Percentiles rank a stretch among this genome's conserved stretches.
Evolutionary conservation across 2,797 vertebrate species (phyloP).

Genomic region (Petrocephalus schoutedeni): DNA sequence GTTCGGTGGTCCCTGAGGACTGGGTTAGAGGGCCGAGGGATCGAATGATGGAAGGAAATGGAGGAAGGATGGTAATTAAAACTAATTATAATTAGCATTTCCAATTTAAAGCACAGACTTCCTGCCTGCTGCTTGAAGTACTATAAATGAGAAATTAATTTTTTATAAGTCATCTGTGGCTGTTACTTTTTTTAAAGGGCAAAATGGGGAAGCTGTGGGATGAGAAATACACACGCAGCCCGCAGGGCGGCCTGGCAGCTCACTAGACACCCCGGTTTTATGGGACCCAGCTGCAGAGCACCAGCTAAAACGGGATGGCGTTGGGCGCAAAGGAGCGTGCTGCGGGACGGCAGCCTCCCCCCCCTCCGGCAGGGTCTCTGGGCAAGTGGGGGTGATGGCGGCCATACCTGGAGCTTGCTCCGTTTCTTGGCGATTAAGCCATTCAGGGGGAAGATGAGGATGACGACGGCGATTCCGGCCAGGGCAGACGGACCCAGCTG

Average conservation of each 20-base stretch:
- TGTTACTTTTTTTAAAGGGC: slow-evolving; percentile 12
- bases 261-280: background rate
- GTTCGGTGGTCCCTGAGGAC: no score
- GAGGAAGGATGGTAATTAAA: background rate
- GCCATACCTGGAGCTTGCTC: slow-evolving; percentile 73
- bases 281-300: slow-evolving; percentile 20
- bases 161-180: slow-evolving; percentile 21
- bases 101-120: background rate
- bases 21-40: background rate
- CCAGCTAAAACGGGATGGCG: background rate
- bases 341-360: background rate
- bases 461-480: slow-evolving; percentile 65
- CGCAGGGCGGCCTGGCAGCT: background rate
- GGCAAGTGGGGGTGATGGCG: background rate
- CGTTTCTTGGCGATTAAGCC: slow-evolving; percentile 73
- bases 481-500: slow-evolving; percentile 73
- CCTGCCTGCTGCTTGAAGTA: slow-evolving; percentile 5
- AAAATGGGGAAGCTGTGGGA: background rate
- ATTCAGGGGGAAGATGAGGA: slow-evolving; percentile 78
- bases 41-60: background rate
- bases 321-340: background rate
- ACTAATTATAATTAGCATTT: background rate
- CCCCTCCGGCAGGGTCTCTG: background rate
- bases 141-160: slow-evolving; percentile 24
- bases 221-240: background rate